A percentile compares a stretch with the other conserved stretches of the same genome.
Conservation (phyloP, 2,113 vertebrate genomes). For the Macaca mulatta region DNA sequence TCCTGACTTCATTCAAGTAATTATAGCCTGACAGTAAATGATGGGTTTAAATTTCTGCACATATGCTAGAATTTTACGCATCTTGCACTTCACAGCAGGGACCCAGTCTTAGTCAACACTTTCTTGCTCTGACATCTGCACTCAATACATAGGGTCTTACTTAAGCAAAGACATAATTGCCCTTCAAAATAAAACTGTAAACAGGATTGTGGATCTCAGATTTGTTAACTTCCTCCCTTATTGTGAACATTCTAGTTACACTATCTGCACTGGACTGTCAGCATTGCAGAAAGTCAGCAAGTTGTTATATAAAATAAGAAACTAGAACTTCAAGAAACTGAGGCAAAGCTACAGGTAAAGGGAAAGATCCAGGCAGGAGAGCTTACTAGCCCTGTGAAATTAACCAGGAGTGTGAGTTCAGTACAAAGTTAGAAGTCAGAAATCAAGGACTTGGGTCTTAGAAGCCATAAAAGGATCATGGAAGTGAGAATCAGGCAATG, state of each 20-base stretch:
- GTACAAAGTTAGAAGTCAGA: neutral
- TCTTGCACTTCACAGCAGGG: slow-evolving; percentile 69
- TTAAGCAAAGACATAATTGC: slow-evolving; percentile 61
- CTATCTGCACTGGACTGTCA: neutral
- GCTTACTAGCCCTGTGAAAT: neutral
- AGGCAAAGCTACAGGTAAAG: neutral
- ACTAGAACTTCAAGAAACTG: neutral
- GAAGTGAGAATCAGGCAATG: neutral
- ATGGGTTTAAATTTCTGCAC: slow-evolving; percentile 68
- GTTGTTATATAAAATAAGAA: neutral
- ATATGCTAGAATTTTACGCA: slow-evolving; percentile 71
- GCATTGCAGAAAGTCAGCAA: neutral
- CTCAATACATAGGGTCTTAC: slow-evolving; percentile 59
- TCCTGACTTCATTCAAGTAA: slow-evolving; percentile 76
- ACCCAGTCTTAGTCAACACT: slow-evolving; percentile 73
- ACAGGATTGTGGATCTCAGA: neutral
- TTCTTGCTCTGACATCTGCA: slow-evolving; percentile 69
- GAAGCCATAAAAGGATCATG: neutral
- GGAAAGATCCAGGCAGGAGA: neutral
- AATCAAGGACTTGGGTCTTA: neutral
- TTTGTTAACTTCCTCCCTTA: slow-evolving; percentile 27
- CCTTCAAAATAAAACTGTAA: slow-evolving; percentile 66
- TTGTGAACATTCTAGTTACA: neutral
- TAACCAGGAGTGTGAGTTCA: neutral
- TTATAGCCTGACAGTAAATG: slow-evolving; percentile 76